phyloP scores from a whole-genome alignment of 2,113 vertebrate genomes.

The Phocoena phocoena region DNA sequence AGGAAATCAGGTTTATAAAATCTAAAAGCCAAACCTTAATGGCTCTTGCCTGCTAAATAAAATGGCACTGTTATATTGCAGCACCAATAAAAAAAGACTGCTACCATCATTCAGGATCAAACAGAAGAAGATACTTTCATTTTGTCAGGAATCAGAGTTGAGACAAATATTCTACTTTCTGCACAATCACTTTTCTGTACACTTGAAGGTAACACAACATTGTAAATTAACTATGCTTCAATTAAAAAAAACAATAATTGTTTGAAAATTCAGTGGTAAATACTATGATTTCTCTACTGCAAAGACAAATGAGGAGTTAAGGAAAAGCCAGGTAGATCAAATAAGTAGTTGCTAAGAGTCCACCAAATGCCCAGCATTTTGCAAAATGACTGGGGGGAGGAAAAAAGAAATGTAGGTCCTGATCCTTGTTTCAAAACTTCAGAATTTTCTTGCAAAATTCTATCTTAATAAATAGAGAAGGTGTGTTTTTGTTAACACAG shows the following conservation, averaged over 20 bases:
- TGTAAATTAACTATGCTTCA: neutral
- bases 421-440: neutral
- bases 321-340: neutral
- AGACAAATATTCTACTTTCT: neutral
- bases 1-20: slow-evolving; percentile 43
- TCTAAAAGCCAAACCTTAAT: neutral
- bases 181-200: neutral
- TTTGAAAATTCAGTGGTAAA: neutral
- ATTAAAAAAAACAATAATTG: neutral
- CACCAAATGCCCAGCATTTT: neutral
- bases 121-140: neutral
- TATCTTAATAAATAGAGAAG: neutral
- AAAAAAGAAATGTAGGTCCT: neutral
- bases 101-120: slow-evolving; percentile 4
- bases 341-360: neutral
- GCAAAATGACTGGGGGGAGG: neutral
- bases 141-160: neutral
- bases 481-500: neutral
- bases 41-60: neutral
- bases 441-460: neutral
- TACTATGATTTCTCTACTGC: neutral
- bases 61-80: neutral
- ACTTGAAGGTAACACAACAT: neutral
- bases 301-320: neutral
- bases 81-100: neutral